phyloP scores from a whole-genome alignment of 2,888 invertebrate genomes.

The Scaeva pyrastri region DNA sequence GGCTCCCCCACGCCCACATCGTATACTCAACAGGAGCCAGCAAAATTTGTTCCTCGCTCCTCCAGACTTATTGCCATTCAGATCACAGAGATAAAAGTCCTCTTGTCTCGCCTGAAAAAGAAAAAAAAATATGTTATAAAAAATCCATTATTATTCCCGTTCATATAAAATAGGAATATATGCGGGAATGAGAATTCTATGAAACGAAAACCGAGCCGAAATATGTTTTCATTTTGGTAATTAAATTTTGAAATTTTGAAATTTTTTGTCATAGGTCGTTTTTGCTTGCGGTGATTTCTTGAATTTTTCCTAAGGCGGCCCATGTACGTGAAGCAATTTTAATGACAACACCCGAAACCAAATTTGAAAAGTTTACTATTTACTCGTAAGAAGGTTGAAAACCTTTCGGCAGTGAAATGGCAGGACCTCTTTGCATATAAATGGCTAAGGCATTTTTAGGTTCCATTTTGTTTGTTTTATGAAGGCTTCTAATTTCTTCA shows the following conservation, averaged over 20 bases:
- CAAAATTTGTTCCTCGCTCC: no score
- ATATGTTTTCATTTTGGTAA: slow-evolving; percentile 36
- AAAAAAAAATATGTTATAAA: slow-evolving; percentile 21
- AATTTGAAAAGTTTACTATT: no score
- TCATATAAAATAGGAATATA: no score
- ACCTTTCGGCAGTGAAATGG: no score
- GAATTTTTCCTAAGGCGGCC: not conserved
- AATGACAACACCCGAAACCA: no score
- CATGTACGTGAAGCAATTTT: no score
- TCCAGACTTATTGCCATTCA: slow-evolving; percentile 27
- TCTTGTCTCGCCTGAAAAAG: not conserved
- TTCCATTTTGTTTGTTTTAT: no score
- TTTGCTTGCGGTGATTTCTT: not conserved
- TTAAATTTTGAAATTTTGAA: slow-evolving; percentile 14
- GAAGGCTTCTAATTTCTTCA: no score
- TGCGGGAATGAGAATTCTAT: no score
- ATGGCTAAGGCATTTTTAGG: no score
- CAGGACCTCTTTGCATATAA: no score
- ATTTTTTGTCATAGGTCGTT: not conserved
- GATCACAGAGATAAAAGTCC: not conserved
- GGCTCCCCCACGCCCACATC: not conserved
- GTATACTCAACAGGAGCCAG: not conserved
- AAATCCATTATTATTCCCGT: slow-evolving; percentile 5
- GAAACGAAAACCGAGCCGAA: not conserved
- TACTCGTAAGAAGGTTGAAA: no score